A percentile compares a stretch with the other conserved stretches of the same genome.
phyloP scores from a whole-genome alignment of 2,113 vertebrate genomes.

The Mungos mungo region DNA sequence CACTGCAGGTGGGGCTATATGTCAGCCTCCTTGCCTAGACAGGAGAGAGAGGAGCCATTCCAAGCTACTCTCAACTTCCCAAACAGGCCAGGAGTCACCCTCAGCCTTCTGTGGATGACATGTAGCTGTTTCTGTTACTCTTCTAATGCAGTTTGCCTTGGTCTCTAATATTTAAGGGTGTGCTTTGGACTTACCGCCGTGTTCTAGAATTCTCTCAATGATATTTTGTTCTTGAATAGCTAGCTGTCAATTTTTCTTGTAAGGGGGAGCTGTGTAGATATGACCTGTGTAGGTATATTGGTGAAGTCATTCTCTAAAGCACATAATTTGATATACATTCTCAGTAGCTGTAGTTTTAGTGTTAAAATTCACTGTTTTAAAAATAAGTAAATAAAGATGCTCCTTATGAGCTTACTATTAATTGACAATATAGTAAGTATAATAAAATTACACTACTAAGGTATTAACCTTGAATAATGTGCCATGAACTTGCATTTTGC shows the following conservation, averaged over 20 bases:
- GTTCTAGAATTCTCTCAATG: neutral
- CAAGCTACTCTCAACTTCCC: neutral
- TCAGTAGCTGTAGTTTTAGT: neutral
- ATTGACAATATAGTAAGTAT: neutral
- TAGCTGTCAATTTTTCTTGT: neutral
- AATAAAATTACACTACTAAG: slow-evolving; percentile 26
- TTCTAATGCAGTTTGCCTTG: neutral
- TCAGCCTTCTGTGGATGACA: neutral
- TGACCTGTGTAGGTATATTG: neutral
- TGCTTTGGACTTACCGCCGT: neutral
- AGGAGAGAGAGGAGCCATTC: neutral
- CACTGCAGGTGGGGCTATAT: neutral
- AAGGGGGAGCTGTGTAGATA: neutral
- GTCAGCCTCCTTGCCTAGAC: neutral
- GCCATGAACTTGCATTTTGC: neutral
- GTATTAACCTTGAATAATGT: neutral
- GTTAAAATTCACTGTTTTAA: neutral
- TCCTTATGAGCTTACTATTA: neutral
- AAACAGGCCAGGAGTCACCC: neutral
- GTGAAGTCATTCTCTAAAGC: neutral
- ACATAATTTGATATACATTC: neutral
- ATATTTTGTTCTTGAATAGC: neutral
- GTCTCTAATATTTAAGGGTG: neutral
- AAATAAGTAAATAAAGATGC: neutral
- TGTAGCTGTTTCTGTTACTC: neutral